Evolutionary conservation across 2,888 invertebrate genomes (phyloP).

Genomic region (Phengaris arion): DNA sequence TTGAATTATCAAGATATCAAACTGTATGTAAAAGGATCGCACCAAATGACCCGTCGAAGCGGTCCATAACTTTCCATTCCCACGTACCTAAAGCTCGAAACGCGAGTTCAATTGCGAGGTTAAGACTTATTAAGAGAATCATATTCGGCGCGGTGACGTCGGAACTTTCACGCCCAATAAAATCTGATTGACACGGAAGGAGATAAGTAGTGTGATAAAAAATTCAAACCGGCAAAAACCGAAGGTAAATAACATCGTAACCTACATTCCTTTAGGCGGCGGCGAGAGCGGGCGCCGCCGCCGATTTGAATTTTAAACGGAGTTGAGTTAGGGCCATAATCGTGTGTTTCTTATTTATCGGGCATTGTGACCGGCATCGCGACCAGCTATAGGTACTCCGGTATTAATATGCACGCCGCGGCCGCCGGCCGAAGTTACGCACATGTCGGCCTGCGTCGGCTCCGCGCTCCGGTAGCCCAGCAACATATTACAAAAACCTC

Average conservation of each 20-base stretch:
- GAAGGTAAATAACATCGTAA: conserved; percentile 75
- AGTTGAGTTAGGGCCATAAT: conserved; percentile 68
- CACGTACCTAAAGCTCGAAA: conserved; percentile 45
- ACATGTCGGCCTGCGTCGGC: conserved; percentile 48
- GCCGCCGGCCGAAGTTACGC: conserved; percentile 48
- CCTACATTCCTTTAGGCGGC: conserved; percentile 72
- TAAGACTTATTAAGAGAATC: conserved; percentile 53
- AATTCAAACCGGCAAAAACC: conserved; percentile 69
- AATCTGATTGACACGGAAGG: conserved; percentile 73
- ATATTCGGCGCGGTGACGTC: conserved; percentile 69
- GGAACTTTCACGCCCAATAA: conserved; percentile 75
- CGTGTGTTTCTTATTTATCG: conserved; percentile 73
- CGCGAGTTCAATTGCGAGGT: conserved; percentile 51
- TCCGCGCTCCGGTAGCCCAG: conserved; percentile 55
- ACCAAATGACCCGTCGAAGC: conserved; percentile 34
- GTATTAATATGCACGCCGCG: conserved; percentile 75
- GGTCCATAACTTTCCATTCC: conserved; percentile 43
- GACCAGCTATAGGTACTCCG: conserved; percentile 58
- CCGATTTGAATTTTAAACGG: conserved; percentile 73
- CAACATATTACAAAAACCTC: conserved; percentile 33
- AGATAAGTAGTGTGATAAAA: conserved; percentile 74
- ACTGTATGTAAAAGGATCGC: conserved; percentile 25
- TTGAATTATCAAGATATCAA: conserved; percentile 17
- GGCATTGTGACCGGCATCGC: conserved; percentile 64
- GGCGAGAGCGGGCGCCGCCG: conserved; percentile 51